Percentiles rank a stretch among this genome's conserved stretches.
These are phyloP conservation scores for Dioctria rufipes DNA, from an alignment of 2,888 invertebrate genomes.

Conservation along the genomic window DNA sequence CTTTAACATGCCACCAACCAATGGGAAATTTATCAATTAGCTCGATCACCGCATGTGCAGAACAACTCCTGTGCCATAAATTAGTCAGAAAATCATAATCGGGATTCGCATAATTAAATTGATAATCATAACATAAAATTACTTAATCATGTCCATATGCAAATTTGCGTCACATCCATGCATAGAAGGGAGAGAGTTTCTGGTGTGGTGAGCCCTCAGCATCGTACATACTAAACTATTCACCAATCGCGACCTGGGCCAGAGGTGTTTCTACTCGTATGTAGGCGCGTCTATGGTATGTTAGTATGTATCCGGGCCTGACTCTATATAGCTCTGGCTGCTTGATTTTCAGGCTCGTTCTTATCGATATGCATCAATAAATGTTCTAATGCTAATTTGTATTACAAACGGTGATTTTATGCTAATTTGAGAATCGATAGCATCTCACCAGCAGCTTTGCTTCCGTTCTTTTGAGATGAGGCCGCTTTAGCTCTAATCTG, in stretches of 20 bases:
- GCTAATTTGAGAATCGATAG: conserved; percentile 48
- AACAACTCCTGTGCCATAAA: conserved; percentile 36
- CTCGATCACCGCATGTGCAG: conserved; percentile 51
- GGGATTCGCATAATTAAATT: conserved; percentile 50
- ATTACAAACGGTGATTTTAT: conserved; percentile 52
- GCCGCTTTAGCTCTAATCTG: background rate
- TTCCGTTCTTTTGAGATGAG: conserved; percentile 40
- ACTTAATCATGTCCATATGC: conserved; percentile 53
- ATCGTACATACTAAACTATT: background rate
- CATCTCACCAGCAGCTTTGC: conserved; percentile 41
- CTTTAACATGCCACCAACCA: conserved; percentile 5
- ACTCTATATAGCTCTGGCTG: background rate
- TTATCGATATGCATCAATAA: conserved; percentile 53
- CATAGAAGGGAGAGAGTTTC: background rate
- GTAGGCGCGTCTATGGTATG: conserved; percentile 19
- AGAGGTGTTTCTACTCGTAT: background rate
- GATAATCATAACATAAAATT: conserved; percentile 52
- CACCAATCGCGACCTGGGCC: conserved; percentile 14
- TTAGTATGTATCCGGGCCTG: background rate
- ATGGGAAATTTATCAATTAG: conserved; percentile 45
- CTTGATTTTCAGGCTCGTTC: background rate
- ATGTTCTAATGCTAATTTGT: conserved; percentile 54
- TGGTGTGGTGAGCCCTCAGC: background rate
- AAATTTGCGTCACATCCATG: conserved; percentile 43
- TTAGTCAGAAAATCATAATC: conserved; percentile 52